phyloP scores from a whole-genome alignment of 2,797 vertebrate species.

The Eremophila alpestris region DNA sequence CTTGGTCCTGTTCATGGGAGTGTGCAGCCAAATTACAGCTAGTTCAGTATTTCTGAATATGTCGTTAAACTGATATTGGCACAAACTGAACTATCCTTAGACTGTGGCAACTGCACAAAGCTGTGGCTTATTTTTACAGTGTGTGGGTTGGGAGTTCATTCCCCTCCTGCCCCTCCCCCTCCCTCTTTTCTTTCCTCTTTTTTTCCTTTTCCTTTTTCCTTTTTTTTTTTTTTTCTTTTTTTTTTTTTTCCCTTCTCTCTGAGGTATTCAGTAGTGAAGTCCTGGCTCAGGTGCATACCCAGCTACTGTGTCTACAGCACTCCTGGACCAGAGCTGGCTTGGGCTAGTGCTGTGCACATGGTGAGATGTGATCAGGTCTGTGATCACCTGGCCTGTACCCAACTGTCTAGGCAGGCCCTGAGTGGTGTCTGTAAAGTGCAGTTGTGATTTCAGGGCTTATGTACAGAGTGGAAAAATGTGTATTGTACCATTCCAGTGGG shows the following conservation, averaged over 20 bases:
- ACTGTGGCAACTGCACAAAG: neutral
- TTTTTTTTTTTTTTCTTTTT: too few relatives aligned
- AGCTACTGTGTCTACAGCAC: neutral
- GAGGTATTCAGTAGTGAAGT: neutral
- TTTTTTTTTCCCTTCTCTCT: rapidly evolving
- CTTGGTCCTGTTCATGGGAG: neutral
- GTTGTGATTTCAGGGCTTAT: neutral
- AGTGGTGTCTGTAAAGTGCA: neutral
- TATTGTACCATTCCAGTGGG: neutral
- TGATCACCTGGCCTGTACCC: neutral
- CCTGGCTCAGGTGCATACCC: neutral
- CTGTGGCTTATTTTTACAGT: neutral
- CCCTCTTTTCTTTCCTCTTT: rapidly evolving
- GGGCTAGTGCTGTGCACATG: too few relatives aligned
- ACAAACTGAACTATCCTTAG: neutral
- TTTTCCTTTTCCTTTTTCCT: too few relatives aligned
- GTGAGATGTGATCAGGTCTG: neutral
- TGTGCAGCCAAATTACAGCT: neutral
- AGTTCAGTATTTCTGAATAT: neutral
- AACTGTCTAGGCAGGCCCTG: neutral
- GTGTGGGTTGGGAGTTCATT: neutral
- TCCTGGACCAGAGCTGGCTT: neutral
- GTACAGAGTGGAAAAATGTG: neutral
- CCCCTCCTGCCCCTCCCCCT: rapidly evolving
- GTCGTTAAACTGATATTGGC: neutral